A percentile compares a stretch with the other conserved stretches of the same genome.
phyloP scores from a whole-genome alignment of 2,113 vertebrate species.

The Microtus montanus region DNA sequence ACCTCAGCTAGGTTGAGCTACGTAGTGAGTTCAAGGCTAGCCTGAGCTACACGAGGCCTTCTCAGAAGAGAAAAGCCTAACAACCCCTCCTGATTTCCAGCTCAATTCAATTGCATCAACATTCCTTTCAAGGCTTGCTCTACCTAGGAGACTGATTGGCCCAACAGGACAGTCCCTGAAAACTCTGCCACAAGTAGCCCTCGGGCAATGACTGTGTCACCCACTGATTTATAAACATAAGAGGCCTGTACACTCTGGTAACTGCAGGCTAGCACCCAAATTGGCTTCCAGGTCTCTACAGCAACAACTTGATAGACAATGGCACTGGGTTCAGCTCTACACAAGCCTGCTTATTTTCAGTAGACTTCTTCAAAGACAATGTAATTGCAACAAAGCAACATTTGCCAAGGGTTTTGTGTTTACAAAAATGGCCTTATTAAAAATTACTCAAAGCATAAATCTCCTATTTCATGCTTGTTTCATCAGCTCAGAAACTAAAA shows the following conservation, averaged over 20 bases:
- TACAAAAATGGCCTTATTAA: neutral
- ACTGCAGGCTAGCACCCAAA: neutral
- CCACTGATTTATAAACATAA: neutral
- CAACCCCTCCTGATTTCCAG: neutral
- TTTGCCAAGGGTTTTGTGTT: neutral
- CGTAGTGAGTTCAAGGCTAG: neutral
- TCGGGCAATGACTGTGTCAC: neutral
- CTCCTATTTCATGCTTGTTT: neutral
- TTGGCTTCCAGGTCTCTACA: neutral
- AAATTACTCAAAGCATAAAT: conserved; percentile 35
- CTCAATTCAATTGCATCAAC: neutral
- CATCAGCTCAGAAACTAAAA: neutral
- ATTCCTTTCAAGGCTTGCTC: neutral
- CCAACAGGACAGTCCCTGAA: neutral
- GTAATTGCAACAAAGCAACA: conserved; percentile 21
- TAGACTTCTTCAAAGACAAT: neutral
- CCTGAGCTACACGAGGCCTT: neutral
- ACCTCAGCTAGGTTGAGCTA: neutral
- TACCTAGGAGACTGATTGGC: neutral
- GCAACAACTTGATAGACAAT: neutral
- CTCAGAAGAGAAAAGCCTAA: neutral
- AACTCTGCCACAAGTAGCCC: neutral
- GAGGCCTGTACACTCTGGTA: neutral
- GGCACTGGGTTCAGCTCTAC: neutral
- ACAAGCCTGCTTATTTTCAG: neutral